A percentile compares a stretch with the other conserved stretches of the same genome.
Evolutionary conservation across 2,113 vertebrate genomes (phyloP).

Genomic region (Parus major): DNA sequence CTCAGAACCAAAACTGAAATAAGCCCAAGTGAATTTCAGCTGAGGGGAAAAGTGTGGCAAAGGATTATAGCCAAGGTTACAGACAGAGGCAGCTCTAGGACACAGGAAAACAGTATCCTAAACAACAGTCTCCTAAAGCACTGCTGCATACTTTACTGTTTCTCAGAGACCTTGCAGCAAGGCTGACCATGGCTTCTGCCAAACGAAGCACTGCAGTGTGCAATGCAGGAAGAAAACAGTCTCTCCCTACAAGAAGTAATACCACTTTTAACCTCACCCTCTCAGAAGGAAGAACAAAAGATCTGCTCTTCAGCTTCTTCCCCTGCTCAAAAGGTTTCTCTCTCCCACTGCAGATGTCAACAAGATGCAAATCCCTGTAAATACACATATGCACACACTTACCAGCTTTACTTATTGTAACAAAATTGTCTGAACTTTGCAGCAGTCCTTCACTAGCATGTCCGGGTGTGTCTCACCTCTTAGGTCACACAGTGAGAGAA

Average conservation of each 20-base stretch:
- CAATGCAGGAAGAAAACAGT: neutral
- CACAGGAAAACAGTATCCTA: neutral
- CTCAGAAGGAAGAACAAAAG: neutral
- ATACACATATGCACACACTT: neutral
- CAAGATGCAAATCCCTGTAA: neutral
- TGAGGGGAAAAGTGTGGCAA: neutral
- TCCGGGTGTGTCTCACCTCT: neutral
- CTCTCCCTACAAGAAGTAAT: neutral
- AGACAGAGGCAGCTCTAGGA: neutral
- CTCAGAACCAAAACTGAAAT: neutral
- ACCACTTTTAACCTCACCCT: neutral
- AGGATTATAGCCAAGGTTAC: neutral
- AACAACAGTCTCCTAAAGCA: neutral
- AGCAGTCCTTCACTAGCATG: neutral
- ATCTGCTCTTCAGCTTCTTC: neutral
- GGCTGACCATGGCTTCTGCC: neutral
- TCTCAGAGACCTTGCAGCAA: neutral
- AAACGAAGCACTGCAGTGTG: neutral
- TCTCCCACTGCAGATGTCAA: neutral
- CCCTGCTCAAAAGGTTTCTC: neutral
- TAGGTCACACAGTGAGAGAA: rapidly evolving
- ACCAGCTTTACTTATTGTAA: neutral
- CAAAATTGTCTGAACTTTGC: neutral
- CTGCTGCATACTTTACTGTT: neutral
- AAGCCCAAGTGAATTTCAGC: neutral